Evolutionary conservation across 2,113 vertebrate species (phyloP).

Genomic region (Pleuronectes platessa): DNA sequence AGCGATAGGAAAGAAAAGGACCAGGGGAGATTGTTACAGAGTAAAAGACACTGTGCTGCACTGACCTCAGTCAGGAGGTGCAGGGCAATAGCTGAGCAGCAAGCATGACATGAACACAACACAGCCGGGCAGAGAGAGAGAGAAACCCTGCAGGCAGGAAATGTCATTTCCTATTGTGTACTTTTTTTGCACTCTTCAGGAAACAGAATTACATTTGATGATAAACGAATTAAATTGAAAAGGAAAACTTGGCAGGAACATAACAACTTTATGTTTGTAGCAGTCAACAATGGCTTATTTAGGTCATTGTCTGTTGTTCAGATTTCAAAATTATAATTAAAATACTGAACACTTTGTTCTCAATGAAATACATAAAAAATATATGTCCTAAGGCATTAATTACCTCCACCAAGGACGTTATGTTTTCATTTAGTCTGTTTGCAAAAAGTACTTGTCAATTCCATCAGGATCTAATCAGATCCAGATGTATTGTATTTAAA

Average conservation of each 20-base stretch:
- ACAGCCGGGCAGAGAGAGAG: constrained; percentile 1
- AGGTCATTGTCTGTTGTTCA: too few relatives aligned
- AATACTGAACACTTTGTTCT: too few relatives aligned
- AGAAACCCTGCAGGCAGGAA: constrained; percentile 16
- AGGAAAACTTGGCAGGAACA: too few relatives aligned
- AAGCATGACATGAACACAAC: background rate
- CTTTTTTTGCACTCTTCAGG: background rate
- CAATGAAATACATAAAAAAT: too few relatives aligned
- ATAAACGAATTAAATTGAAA: background rate
- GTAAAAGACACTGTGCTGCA: background rate
- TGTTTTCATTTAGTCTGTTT: too few relatives aligned
- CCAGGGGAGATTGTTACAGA: background rate
- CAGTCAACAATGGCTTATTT: background rate
- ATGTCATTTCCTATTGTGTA: background rate
- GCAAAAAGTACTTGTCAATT: too few relatives aligned
- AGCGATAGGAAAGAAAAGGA: background rate
- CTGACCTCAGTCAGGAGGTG: constrained; percentile 17
- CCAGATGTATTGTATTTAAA: too few relatives aligned
- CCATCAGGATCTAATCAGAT: too few relatives aligned
- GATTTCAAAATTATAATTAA: too few relatives aligned
- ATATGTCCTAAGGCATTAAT: too few relatives aligned
- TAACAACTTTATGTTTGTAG: background rate
- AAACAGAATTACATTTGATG: background rate
- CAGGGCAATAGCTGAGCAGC: constrained; percentile 26
- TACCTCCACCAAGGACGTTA: too few relatives aligned